phyloP scores from a whole-genome alignment of 2,797 vertebrate species.

The Strix occidentalis region DNA sequence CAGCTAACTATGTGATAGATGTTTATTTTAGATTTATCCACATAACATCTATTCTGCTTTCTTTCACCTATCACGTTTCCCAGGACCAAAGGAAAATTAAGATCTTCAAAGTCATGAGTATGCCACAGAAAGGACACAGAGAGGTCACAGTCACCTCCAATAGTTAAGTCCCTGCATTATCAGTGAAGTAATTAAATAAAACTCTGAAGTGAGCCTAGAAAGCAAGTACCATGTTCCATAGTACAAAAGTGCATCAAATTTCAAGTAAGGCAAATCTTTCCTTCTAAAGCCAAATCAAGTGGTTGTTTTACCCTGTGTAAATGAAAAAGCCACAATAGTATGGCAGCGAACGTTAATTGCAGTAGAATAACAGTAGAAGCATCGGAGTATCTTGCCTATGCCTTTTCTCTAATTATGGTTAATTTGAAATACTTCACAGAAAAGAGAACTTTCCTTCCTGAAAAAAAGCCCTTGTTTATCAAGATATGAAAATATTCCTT shows the following conservation, averaged over 20 bases:
- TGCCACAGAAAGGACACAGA: neutral
- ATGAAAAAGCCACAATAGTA: neutral
- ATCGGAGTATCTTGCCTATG: neutral
- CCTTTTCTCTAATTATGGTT: neutral
- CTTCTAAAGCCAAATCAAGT: neutral
- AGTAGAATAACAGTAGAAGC: neutral
- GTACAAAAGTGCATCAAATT: neutral
- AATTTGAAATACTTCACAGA: neutral
- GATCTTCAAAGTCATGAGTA: neutral
- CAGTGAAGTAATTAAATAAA: constrained; percentile 1
- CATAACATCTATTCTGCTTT: neutral
- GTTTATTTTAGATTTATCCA: constrained; percentile 15
- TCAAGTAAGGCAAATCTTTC: neutral
- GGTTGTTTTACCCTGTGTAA: neutral
- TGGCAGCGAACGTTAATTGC: neutral
- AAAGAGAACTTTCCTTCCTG: neutral
- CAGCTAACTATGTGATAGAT: neutral
- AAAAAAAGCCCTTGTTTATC: neutral
- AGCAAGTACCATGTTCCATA: neutral
- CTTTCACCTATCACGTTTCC: neutral
- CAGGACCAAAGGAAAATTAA: neutral
- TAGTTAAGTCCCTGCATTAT: neutral
- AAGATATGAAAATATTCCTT: neutral
- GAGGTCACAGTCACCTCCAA: neutral
- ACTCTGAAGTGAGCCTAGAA: neutral